These are phyloP conservation scores for Trididemnum nubilum DNA, from an alignment of 23 tunicate species.

Conservation along the genomic window DNA sequence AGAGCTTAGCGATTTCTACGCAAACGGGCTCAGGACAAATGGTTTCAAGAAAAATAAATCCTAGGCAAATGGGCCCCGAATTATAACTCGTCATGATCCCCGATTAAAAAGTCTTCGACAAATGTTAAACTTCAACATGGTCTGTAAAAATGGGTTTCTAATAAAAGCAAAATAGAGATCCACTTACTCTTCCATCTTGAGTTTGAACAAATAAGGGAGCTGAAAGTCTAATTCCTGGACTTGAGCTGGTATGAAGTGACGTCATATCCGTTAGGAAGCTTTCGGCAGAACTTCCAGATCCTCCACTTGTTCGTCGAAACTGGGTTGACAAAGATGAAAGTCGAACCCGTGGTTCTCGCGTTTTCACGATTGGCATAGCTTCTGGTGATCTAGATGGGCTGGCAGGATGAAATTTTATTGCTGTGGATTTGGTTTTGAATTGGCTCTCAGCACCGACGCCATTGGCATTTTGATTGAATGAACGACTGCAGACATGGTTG, in stretches of 20 bases:
- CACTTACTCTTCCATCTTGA: constrained; percentile 13
- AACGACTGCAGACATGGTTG: not conserved
- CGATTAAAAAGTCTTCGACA: too few species aligned
- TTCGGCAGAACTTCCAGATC: constrained; percentile 94
- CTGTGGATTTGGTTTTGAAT: not conserved
- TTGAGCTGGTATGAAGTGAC: constrained; percentile 55
- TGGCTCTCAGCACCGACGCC: not conserved
- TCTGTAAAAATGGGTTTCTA: too few species aligned
- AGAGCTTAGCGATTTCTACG: too few species aligned
- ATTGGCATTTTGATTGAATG: not conserved
- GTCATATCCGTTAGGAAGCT: constrained; percentile 92
- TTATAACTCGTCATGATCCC: too few species aligned
- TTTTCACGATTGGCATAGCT: not conserved
- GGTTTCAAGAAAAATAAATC: too few species aligned
- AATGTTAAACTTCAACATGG: too few species aligned
- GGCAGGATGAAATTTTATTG: not conserved
- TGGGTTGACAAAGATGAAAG: constrained; percentile 28
- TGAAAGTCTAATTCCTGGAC: constrained; percentile 66
- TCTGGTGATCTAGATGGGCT: not conserved
- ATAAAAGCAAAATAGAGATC: too few species aligned
- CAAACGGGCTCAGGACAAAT: too few species aligned
- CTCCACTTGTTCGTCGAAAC: constrained; percentile 81
- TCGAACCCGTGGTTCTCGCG: constrained; percentile 29
- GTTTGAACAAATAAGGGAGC: constrained; percentile 44
- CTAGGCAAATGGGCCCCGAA: too few species aligned